Base-by-base conservation (phyloP, 1,140 invertebrate genomes). In the Ooceraea biroi region DNA sequence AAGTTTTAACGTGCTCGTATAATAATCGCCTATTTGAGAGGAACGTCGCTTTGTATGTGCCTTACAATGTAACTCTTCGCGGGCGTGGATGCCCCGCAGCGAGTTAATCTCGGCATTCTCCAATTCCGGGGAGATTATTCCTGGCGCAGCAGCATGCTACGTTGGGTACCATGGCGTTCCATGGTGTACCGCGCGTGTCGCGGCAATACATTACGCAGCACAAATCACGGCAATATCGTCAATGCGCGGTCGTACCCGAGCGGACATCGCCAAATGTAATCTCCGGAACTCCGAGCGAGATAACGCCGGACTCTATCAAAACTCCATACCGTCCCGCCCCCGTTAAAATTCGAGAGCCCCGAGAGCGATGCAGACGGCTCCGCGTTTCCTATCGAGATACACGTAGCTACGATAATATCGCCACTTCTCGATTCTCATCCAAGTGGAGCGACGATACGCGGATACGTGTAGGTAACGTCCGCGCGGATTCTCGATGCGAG, bases 201-300 rank as follows among this genome's bases (percentile, higher is more conserved):
- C 52, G 44, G 57, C 76, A 80, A 69, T 80, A 71, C 17, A 80
- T 80, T 71, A 71, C 36, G 65, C n/a, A 46, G 25, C 52, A 57
- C 76, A 80, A 82, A 88, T 88, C 86, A 80, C n/a, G 44, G 52
- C 60, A 63, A 60, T 63, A 71, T 65, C 74, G 76, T 87, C 85
- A 82, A 85, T 82, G 82, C 86, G 36, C 44, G 41, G n/a, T 58
- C 58, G 25, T 22, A 71, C 44, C n/a, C 76, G 36, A 22, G 65
- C 41, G 30, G n/a, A 80, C 50, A 25, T 58, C 52, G 12, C 65
- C 36, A 36, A 80, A 71, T 44, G n/a, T 58, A 71, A 80, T 80
- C 52, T 57, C 4, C 30, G 30, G n/a, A 41, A 63, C 30, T n/a
- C 14, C 22, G 36, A 55, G 22, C 63, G 25, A 78, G 19, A 57